Evolutionary conservation across 1,140 invertebrate genomes (phyloP).

Genomic region (Sitophilus oryzae): DNA sequence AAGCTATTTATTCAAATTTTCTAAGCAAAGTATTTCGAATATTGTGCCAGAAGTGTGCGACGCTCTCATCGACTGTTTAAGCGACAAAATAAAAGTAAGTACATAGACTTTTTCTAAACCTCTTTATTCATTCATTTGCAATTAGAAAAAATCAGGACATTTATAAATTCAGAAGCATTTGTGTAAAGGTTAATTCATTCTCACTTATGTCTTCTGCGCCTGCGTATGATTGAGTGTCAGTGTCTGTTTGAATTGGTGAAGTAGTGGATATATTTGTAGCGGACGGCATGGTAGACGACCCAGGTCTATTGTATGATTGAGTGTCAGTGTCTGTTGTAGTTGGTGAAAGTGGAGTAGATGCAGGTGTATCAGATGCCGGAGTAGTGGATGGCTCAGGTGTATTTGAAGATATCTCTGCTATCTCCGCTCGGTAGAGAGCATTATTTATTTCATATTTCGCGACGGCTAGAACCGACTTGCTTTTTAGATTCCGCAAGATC

Average conservation of each 20-base stretch:
- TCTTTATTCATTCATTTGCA: not conserved
- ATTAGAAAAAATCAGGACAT: not conserved
- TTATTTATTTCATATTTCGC: conserved; percentile 10
- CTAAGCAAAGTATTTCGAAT: no score
- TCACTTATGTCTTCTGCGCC: not conserved
- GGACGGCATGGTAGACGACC: no score
- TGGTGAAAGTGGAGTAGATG: not conserved
- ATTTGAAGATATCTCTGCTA: conserved; percentile 1
- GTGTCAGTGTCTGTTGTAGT: no score
- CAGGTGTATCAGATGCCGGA: not conserved
- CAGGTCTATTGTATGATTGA: no score
- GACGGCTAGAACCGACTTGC: not conserved
- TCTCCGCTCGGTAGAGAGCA: conserved; percentile 8
- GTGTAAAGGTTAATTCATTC: conserved; percentile 5
- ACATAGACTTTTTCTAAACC: not conserved
- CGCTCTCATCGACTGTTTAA: conserved; percentile 21
- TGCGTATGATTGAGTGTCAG: conserved; percentile 5
- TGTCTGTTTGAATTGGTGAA: conserved; percentile 3
- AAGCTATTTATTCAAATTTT: conserved; percentile 28
- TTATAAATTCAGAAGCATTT: conserved; percentile 5
- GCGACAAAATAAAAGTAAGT: conserved; percentile 21
- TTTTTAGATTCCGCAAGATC: conserved; percentile 13
- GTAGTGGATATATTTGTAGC: no score
- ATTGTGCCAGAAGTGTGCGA: no score
- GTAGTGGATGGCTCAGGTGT: not conserved